Percentiles rank a stretch among this genome's conserved stretches.
These are phyloP conservation scores for Eublepharis macularius DNA, from an alignment of 2,113 vertebrate genomes.

Conservation along the genomic window DNA sequence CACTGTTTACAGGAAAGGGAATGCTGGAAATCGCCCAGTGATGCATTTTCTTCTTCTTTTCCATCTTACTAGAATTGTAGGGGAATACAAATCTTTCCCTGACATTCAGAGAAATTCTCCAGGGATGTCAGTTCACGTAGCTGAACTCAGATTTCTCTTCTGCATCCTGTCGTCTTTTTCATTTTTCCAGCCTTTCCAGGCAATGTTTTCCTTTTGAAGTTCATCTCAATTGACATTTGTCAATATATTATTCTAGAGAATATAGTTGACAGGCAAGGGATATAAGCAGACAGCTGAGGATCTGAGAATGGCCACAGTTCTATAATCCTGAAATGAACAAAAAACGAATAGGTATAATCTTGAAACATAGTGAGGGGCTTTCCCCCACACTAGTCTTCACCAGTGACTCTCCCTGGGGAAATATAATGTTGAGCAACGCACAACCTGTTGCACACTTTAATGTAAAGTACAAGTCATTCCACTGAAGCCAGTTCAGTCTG, in stretches of 20 bases:
- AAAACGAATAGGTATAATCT: neutral
- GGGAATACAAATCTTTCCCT: neutral
- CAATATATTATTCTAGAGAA: neutral
- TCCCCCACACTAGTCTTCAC: neutral
- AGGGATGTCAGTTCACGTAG: neutral
- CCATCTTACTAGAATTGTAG: neutral
- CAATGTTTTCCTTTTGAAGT: neutral
- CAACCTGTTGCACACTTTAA: neutral
- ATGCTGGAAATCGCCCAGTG: no score
- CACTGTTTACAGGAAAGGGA: no score
- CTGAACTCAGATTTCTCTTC: neutral
- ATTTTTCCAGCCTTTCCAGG: no score
- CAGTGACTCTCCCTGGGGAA: neutral
- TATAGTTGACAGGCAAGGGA: neutral
- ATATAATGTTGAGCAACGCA: neutral
- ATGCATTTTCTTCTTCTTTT: no score
- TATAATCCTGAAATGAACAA: neutral
- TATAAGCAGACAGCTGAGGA: neutral
- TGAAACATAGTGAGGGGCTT: neutral
- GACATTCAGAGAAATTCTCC: neutral
- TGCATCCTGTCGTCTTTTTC: neutral
- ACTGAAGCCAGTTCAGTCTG: neutral
- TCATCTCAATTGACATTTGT: conserved; percentile 17
- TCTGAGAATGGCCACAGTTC: neutral
- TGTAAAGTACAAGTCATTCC: neutral